Evolutionary conservation across 2,797 vertebrate species (phyloP).

Genomic region (Xenentodon cancila): DNA sequence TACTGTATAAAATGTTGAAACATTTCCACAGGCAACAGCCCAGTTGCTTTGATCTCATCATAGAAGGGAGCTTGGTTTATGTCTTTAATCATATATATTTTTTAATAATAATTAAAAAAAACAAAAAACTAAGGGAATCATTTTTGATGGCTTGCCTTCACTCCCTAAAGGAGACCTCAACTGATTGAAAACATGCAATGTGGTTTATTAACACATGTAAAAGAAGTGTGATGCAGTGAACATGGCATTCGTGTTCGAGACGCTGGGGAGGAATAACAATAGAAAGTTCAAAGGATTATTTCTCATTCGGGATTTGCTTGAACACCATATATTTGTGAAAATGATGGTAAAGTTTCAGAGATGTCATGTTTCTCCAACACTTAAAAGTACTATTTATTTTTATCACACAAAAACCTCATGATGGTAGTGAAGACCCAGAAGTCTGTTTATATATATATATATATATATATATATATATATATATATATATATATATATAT

Average conservation of each 20-base stretch:
- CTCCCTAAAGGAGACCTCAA: constrained; percentile 10
- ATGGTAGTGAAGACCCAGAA: too few relatives aligned
- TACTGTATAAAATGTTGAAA: constrained; percentile 46
- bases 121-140: constrained; percentile 43
- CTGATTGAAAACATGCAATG: constrained; percentile 45
- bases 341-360: not conserved
- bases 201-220: constrained; percentile 40
- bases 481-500: too few relatives aligned
- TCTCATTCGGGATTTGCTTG: too few relatives aligned
- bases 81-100: constrained; percentile 55
- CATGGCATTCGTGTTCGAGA: constrained; percentile 5
- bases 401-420: constrained; percentile 4
- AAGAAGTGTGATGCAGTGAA: constrained; percentile 1
- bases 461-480: too few relatives aligned
- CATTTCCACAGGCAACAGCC: constrained; percentile 45
- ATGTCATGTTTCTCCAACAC: constrained; percentile 6
- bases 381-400: constrained; percentile 4
- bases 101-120: constrained; percentile 3
- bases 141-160: constrained; percentile 35
- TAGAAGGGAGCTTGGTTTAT: constrained; percentile 44
- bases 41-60: constrained; percentile 66
- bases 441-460: too few relatives aligned
- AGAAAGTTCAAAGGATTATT: constrained; percentile 7
- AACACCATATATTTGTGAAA: constrained; percentile 5
- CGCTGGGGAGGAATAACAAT: not conserved